Conservation (phyloP, 2,888 invertebrate species). For the Dione vanillae region DNA sequence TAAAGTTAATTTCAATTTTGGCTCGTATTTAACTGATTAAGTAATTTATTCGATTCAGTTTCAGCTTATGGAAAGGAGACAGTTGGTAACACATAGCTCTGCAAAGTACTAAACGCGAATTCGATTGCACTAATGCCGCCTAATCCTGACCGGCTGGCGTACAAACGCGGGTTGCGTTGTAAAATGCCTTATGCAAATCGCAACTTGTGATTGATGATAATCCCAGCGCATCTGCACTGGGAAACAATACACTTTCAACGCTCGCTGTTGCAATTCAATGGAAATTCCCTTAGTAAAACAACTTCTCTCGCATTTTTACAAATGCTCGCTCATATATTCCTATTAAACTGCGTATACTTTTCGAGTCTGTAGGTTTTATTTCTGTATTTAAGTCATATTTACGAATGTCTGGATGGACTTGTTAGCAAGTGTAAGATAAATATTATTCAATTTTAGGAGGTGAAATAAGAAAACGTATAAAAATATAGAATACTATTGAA, state of each 20-base stretch:
- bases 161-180: slow-evolving; percentile 75
- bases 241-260: slow-evolving; percentile 62
- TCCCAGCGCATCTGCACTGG: slow-evolving; percentile 67
- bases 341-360: slow-evolving; percentile 3
- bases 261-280: slow-evolving; percentile 17
- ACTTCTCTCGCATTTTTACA: slow-evolving; percentile 39
- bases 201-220: slow-evolving; percentile 81
- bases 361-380: background rate
- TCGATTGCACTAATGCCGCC: slow-evolving; percentile 80
- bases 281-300: slow-evolving; percentile 42
- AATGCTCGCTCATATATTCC: slow-evolving; percentile 12
- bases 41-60: slow-evolving; percentile 45
- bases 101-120: slow-evolving; percentile 80
- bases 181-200: slow-evolving; percentile 77
- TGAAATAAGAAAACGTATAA: too few species aligned
- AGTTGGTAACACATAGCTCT: slow-evolving; percentile 70
- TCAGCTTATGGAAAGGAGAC: slow-evolving; percentile 52
- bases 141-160: slow-evolving; percentile 76
- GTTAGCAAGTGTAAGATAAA: too few species aligned
- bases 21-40: slow-evolving; percentile 43
- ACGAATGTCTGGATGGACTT: too few species aligned
- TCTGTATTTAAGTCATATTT: too few species aligned
- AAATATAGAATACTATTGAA: too few species aligned
- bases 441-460: too few species aligned
- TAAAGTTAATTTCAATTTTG: slow-evolving; percentile 50